Conservation (phyloP, 2,797 vertebrate genomes). For the Trachops cirrhosus region DNA sequence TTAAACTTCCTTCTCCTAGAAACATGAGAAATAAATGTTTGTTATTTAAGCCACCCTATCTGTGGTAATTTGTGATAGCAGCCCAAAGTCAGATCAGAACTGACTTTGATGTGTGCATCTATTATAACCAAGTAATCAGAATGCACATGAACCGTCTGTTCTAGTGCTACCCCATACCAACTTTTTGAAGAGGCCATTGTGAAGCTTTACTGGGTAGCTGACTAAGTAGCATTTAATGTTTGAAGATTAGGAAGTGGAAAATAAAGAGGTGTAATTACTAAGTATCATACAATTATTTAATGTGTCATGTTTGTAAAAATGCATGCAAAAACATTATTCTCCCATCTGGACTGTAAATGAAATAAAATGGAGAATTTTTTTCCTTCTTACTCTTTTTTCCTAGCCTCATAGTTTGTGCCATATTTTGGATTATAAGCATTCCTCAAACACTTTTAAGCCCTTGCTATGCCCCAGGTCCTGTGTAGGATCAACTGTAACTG, state of each 20-base stretch:
- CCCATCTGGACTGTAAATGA: neutral
- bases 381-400: neutral
- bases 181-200: neutral
- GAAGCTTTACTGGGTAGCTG: neutral
- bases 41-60: neutral
- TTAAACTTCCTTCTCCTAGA: neutral
- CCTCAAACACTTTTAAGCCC: neutral
- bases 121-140: neutral
- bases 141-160: neutral
- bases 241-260: conserved; percentile 21
- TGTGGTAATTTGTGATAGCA: neutral
- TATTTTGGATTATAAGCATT: neutral
- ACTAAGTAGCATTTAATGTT: conserved; percentile 55
- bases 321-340: neutral
- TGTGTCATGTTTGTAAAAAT: neutral
- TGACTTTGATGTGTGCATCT: neutral
- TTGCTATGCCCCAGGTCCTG: neutral
- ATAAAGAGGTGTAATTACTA: conserved; percentile 28
- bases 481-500: neutral
- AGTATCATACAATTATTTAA: conserved; percentile 60
- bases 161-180: neutral
- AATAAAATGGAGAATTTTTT: neutral
- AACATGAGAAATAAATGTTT: neutral
- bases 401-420: neutral
- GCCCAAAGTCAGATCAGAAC: neutral